Percentiles rank a stretch among this genome's conserved stretches.
These are phyloP conservation scores for Micrasema longulum DNA, from an alignment of 1,140 invertebrate genomes.

Conservation along the genomic window DNA sequence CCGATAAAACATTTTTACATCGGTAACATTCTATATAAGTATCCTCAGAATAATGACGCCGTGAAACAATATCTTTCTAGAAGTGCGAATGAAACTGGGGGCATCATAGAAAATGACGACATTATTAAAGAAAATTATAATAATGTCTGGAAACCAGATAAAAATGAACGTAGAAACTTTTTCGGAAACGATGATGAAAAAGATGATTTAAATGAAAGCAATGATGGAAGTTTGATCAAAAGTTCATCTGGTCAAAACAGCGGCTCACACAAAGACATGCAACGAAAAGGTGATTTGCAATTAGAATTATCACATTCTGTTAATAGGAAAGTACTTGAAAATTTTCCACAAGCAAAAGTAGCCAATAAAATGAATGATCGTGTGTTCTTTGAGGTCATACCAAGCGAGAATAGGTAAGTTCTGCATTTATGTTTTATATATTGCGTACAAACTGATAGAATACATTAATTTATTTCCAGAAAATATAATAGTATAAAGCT, in stretches of 20 bases:
- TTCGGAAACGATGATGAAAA: slow-evolving; percentile 57
- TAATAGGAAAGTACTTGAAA: slow-evolving; percentile 41
- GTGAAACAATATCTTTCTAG: slow-evolving; percentile 57
- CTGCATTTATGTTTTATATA: too few species aligned
- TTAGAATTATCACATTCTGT: slow-evolving; percentile 26
- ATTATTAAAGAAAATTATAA: slow-evolving; percentile 59
- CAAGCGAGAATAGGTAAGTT: slow-evolving; percentile 67
- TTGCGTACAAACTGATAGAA: too few species aligned
- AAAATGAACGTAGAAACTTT: slow-evolving; percentile 60
- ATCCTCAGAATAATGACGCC: slow-evolving; percentile 59
- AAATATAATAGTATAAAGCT: too few species aligned
- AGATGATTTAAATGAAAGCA: slow-evolving; percentile 28
- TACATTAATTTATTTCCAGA: too few species aligned
- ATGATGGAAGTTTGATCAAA: not conserved
- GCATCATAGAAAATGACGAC: slow-evolving; percentile 49
- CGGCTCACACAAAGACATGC: too few species aligned
- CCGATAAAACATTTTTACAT: too few species aligned
- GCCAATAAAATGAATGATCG: slow-evolving; percentile 59
- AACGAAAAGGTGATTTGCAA: slow-evolving; percentile 37
- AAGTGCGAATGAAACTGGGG: slow-evolving; percentile 42
- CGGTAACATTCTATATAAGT: slow-evolving; percentile 68
- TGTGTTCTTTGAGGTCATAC: slow-evolving; percentile 68
- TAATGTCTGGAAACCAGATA: slow-evolving; percentile 56
- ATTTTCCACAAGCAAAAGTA: slow-evolving; percentile 55
- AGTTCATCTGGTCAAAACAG: too few species aligned